These are phyloP conservation scores for Clarias fuscus DNA, from an alignment of 2,797 vertebrate species.

Conservation along the genomic window DNA sequence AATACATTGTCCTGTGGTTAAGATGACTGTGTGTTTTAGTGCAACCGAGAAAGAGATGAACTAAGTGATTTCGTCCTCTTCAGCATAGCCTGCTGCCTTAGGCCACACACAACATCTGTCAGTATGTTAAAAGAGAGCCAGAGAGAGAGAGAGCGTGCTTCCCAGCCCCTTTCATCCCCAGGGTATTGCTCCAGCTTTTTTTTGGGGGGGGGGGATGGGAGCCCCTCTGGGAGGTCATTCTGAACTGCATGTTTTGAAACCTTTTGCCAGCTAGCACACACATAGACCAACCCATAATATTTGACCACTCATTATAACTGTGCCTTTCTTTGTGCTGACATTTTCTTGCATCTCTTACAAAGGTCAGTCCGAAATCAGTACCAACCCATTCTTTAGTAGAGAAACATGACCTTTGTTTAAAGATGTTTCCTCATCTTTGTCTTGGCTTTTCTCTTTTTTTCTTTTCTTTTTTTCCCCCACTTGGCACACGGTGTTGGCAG, in stretches of 20 bases:
- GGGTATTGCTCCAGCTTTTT: slow-evolving; percentile 49
- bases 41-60: slow-evolving; percentile 1
- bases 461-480: neutral
- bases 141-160: slow-evolving; percentile 51
- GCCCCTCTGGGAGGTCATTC: slow-evolving; percentile 27
- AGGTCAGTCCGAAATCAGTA: slow-evolving; percentile 32
- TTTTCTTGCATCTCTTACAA: slow-evolving; percentile 12
- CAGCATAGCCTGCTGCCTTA: slow-evolving; percentile 57
- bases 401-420: slow-evolving; percentile 29
- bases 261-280: slow-evolving; percentile 8
- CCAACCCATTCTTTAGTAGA: slow-evolving; percentile 7
- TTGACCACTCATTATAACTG: slow-evolving; percentile 16
- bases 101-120: slow-evolving; percentile 71
- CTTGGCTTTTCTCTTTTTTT: neutral
- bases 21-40: slow-evolving; percentile 5
- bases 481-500: slow-evolving; percentile 34
- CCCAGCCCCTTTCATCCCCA: slow-evolving; percentile 69
- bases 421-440: neutral
- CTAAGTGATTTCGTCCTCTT: slow-evolving; percentile 21
- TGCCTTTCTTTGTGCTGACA: slow-evolving; percentile 9
- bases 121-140: slow-evolving; percentile 58
- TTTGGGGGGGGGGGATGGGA: slow-evolving; percentile 68
- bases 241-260: slow-evolving; percentile 23
- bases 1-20: slow-evolving; percentile 5
- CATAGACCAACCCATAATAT: slow-evolving; percentile 1